Base-by-base conservation (phyloP, 2,888 invertebrate genomes). In the Venusia cambrica region DNA sequence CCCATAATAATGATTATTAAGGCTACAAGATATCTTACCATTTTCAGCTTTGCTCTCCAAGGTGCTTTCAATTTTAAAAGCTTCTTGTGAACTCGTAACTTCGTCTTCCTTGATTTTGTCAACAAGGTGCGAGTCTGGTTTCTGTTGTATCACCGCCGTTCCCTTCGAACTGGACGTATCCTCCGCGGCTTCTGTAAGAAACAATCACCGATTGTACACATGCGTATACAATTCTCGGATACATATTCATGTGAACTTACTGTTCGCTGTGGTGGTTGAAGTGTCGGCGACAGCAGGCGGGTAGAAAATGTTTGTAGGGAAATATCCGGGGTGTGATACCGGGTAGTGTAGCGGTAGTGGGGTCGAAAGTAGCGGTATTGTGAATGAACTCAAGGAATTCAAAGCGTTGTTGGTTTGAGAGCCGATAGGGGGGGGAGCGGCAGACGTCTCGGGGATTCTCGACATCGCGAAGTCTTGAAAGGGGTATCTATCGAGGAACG, bases 81-180 rank as follows among this genome's bases (percentile, higher is more conserved):
- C 90, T 70, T 93, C 93, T 63, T 93, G 93, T 0, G 93, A 92
- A 67, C 93, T 93, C 9, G 92, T 90, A 0, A 93, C 93, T 73
- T 93, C 93, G 54, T 94, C 93, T 51, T 93, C 93, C 61, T 92
- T 92, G 10, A 76, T 59, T 55, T 63, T 78, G 5, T 76, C 76
- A 1, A 62, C 35, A 4, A 79, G 67, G 10, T 84, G 76, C 0
- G 80, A 68, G 32, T 83, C 73, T 2, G 84, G 59, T 42, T 78
- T 73, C 19, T n/a, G n/a, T n/a, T n/a, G n/a, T n/a, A n/a, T n/a
- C n/a, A n/a, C n/a, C n/a, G n/a, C n/a, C n/a, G n/a, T n/a, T n/a
- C n/a, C n/a, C 3, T 51, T 9, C 7, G 54, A 34, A 19, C 19
- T 40, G n/a, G 38, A 12, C 1, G 14, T 37, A 19, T 36, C 52